Evolutionary conservation across 2,888 invertebrate genomes (phyloP), one percentile per base, ranked within the genome.

Genomic region (Platycheirus albimanus): DNA sequence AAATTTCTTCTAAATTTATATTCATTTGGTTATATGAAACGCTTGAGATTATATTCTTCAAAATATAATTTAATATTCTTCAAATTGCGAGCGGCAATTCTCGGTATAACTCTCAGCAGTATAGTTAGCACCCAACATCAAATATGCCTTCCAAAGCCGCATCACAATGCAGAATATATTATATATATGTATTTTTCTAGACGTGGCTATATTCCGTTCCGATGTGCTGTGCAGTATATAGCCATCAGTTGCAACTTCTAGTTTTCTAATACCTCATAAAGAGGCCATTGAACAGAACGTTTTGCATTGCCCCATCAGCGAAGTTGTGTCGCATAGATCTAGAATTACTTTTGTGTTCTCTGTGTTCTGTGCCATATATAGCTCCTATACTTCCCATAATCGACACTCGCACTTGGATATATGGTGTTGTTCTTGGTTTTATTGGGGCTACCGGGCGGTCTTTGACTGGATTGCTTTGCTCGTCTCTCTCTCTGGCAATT

Each of bases 271-370:
- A 41, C 70, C 47, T 69, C 33, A 49, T 56, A 51, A 61, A 56
- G 80, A 71, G 76, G 76, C 71, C 76, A 81, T 81, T 71, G 81
- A 81, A 75, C 75, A 80, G 56, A 47, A 74, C 10, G 45, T 33
- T 69, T 72, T 47, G 58, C 72, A 41, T 43, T 51, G 71, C 47
- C 11, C 3, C 11, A 7, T 49, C 75, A 75, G 69, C 49, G 24
- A 49, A 49, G 28, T 56, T 38, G 20, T 70, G 66, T 67, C 72
- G 71, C 70, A 71, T 67, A 61, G 58, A 61, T 77, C 66, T 83
- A 69, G 72, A 78, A 72, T 83, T 83, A 72, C 83, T 30, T 20
- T 36, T 36, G n/a, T 38, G 38, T n/a, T n/a, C n/a, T n/a, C n/a
- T n/a, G n/a, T n/a, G n/a, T n/a, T n/a, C n/a, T n/a, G n/a, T n/a